phyloP scores from a whole-genome alignment of 2,888 invertebrate species.

The Chymomyza procnemis region DNA sequence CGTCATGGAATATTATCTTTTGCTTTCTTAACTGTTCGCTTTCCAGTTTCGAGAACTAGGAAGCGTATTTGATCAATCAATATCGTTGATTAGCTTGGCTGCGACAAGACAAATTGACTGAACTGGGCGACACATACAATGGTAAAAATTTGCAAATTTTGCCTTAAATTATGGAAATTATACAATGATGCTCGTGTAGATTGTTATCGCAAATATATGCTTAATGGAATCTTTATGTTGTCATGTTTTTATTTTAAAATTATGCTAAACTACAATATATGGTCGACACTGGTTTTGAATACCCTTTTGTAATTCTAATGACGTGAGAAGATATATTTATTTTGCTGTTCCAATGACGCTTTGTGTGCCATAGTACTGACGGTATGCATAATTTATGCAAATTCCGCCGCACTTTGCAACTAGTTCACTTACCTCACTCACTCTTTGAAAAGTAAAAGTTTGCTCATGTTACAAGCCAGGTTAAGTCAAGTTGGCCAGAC shows the following conservation, averaged over 20 bases:
- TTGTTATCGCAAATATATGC: neutral
- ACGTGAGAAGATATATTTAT: neutral
- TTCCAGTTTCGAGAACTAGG: neutral
- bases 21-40: neutral
- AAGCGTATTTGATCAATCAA: neutral
- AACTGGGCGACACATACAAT: neutral
- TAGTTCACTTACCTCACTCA: slow-evolving; percentile 62
- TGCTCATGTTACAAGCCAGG: slow-evolving; percentile 32
- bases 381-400: slow-evolving; percentile 48
- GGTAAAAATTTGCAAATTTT: neutral
- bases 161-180: neutral
- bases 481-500: neutral
- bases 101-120: neutral
- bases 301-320: neutral
- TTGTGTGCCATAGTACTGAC: neutral
- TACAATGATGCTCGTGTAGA: neutral
- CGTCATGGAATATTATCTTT: neutral
- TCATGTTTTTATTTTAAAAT: neutral
- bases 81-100: neutral
- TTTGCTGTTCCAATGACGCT: neutral
- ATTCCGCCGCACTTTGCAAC: slow-evolving; percentile 55
- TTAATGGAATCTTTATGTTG: neutral
- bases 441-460: slow-evolving; percentile 66
- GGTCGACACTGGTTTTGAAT: no score
- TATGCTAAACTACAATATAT: neutral